Conservation (phyloP, 2,888 invertebrate species). For the Aphrophora alni region DNA sequence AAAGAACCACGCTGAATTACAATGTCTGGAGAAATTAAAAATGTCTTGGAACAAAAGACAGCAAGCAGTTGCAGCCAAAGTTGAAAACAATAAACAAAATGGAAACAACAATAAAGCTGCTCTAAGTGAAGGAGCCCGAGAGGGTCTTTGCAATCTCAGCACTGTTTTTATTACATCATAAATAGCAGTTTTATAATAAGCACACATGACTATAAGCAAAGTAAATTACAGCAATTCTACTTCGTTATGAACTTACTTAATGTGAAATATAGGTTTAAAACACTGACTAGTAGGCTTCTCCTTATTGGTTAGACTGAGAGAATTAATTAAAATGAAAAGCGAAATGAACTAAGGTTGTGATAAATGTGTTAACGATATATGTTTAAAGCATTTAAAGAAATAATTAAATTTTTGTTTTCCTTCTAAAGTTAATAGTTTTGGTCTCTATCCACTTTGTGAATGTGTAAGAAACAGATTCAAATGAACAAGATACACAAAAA, state of each 20-base stretch:
- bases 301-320: not conserved
- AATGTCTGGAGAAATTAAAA: not conserved
- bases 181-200: constrained; percentile 14
- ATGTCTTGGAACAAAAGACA: not conserved
- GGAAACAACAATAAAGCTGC: not conserved
- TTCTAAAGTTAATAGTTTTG: too few species aligned
- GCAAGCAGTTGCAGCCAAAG: not conserved
- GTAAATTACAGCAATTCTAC: not conserved
- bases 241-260: not conserved
- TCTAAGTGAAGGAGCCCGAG: not conserved
- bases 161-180: constrained; percentile 2
- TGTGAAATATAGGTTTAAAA: not conserved
- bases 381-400: too few species aligned
- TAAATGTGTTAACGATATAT: too few species aligned
- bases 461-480: too few species aligned
- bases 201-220: not conserved
- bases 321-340: not conserved
- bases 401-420: too few species aligned
- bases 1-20: not conserved
- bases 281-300: not conserved
- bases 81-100: constrained; percentile 9
- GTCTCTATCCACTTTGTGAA: too few species aligned
- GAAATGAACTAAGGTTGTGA: not conserved
- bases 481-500: too few species aligned
- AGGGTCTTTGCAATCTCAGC: not conserved